phyloP scores from a whole-genome alignment of 2,888 invertebrate species.

The Mellilla xanthometata region DNA sequence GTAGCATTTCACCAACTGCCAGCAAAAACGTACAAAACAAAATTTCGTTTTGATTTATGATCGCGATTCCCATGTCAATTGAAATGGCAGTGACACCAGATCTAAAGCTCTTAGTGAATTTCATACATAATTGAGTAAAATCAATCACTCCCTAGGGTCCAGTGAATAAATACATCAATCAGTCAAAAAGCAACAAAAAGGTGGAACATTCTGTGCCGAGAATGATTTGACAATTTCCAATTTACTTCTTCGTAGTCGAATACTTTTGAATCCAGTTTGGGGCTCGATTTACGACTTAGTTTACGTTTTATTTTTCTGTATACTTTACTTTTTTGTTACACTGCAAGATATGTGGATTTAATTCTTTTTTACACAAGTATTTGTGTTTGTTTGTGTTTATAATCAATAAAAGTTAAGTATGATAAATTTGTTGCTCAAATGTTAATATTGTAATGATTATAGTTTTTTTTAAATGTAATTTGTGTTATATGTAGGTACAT shows the following conservation, averaged over 20 bases:
- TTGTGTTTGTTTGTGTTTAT: too few relatives aligned
- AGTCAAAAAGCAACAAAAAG: slow-evolving; percentile 19
- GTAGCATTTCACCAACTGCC: neutral
- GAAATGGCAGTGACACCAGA: slow-evolving; percentile 22
- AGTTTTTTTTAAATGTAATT: too few relatives aligned
- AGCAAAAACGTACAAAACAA: slow-evolving; percentile 7
- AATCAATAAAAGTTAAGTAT: too few relatives aligned
- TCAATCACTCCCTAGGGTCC: slow-evolving; percentile 31
- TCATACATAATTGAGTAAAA: slow-evolving; percentile 28
- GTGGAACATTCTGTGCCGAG: slow-evolving; percentile 6
- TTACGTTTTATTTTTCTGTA: too few relatives aligned
- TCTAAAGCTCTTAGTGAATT: slow-evolving; percentile 15
- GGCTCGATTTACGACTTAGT: too few relatives aligned
- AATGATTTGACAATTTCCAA: slow-evolving; percentile 28
- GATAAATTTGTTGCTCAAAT: too few relatives aligned
- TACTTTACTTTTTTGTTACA: too few relatives aligned
- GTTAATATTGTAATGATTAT: too few relatives aligned
- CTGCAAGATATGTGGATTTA: too few relatives aligned
- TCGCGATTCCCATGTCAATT: slow-evolving; percentile 17
- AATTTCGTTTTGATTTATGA: slow-evolving; percentile 14
- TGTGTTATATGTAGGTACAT: too few relatives aligned
- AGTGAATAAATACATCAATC: slow-evolving; percentile 28
- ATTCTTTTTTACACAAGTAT: too few relatives aligned
- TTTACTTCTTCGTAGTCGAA: slow-evolving; percentile 8
- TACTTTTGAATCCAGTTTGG: neutral